phyloP scores from a whole-genome alignment of 2,888 invertebrate species.

The Sisyra terminalis region DNA sequence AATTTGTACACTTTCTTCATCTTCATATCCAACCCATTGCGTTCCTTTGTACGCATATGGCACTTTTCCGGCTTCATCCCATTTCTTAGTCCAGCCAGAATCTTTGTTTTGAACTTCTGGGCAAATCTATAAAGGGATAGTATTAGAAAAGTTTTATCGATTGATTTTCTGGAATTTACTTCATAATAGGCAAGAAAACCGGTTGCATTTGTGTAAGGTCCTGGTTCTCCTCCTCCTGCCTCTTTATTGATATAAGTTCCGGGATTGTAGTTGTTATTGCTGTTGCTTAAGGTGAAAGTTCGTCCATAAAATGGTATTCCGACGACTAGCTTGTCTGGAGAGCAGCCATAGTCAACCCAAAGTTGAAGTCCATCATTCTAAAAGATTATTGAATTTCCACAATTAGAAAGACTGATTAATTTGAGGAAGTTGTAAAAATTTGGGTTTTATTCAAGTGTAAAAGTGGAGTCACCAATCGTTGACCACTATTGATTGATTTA shows the following conservation, averaged over 20 bases:
- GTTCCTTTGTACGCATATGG: constrained; percentile 74
- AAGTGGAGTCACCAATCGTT: not conserved
- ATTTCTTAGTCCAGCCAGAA: constrained; percentile 66
- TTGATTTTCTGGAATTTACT: constrained; percentile 25
- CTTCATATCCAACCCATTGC: constrained; percentile 86
- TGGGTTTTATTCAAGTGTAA: not conserved
- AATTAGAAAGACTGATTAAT: too few species aligned
- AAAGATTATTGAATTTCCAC: constrained; percentile 17
- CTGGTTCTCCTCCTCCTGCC: constrained; percentile 73
- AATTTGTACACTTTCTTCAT: constrained; percentile 61
- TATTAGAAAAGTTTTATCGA: constrained; percentile 5
- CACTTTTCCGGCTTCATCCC: constrained; percentile 68
- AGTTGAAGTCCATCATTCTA: constrained; percentile 74
- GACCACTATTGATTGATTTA: not conserved
- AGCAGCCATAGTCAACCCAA: constrained; percentile 83
- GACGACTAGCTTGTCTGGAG: constrained; percentile 70
- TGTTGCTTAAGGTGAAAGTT: constrained; percentile 62
- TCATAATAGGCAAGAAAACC: constrained; percentile 81
- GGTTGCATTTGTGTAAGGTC: constrained; percentile 71
- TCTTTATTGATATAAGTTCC: constrained; percentile 84
- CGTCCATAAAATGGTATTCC: constrained; percentile 84
- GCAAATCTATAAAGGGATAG: constrained; percentile 44
- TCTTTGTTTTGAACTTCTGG: constrained; percentile 49
- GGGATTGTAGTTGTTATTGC: constrained; percentile 66
- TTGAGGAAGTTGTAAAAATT: not conserved